These are phyloP conservation scores for Lagria hirta DNA, from an alignment of 2,888 invertebrate genomes.

Conservation along the genomic window DNA sequence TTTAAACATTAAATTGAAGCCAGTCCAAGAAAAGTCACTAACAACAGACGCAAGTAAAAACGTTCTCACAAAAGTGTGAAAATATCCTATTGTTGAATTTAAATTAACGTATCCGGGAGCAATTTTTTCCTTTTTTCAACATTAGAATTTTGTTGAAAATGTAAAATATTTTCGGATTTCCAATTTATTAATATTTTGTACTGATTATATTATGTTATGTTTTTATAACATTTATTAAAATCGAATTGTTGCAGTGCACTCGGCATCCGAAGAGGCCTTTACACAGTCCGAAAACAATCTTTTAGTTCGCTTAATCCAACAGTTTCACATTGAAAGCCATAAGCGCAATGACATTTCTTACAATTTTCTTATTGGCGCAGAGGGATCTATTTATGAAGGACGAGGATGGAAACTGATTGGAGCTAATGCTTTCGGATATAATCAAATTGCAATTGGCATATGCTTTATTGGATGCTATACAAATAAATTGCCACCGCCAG, in stretches of 20 bases:
- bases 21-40: too few relatives aligned
- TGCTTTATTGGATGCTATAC: conserved; percentile 58
- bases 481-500: conserved; percentile 51
- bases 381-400: conserved; percentile 61
- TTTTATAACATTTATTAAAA: not conserved
- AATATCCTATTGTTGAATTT: too few relatives aligned
- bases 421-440: conserved; percentile 59
- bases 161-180: not conserved
- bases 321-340: conserved; percentile 58
- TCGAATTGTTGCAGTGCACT: conserved; percentile 54
- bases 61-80: too few relatives aligned
- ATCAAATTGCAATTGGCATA: conserved; percentile 56
- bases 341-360: conserved; percentile 58
- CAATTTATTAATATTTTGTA: not conserved
- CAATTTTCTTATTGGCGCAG: conserved; percentile 61
- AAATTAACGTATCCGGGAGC: too few relatives aligned
- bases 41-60: too few relatives aligned
- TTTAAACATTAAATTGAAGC: too few relatives aligned
- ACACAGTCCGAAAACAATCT: conserved; percentile 55
- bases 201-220: not conserved
- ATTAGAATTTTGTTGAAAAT: not conserved
- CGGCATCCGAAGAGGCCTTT: conserved; percentile 55
- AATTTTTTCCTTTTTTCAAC: not conserved
- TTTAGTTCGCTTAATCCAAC: conserved; percentile 56
- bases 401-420: conserved; percentile 60